Evolutionary conservation across 2,113 vertebrate species (phyloP).

Genomic region (Cavia porcellus): DNA sequence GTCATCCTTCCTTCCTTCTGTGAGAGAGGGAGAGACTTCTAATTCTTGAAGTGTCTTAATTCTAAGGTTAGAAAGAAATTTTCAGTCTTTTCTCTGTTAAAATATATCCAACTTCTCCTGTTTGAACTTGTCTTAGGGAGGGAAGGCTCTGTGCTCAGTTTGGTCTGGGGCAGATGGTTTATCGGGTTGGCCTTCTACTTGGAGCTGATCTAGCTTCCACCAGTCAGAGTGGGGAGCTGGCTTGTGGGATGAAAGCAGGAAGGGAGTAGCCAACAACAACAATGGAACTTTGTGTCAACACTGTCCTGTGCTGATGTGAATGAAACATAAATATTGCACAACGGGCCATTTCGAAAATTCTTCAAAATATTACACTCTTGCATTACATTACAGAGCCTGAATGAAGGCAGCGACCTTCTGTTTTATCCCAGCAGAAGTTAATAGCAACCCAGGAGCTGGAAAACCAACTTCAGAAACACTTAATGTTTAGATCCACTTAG

Average conservation of each 20-base stretch:
- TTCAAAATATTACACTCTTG: conserved; percentile 63
- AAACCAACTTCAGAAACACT: conserved; percentile 88
- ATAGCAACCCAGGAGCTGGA: conserved; percentile 87
- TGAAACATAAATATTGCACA: conserved; percentile 73
- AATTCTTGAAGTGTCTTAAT: too few species aligned
- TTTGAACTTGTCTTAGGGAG: not conserved
- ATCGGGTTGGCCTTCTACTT: not conserved
- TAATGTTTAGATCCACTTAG: conserved; percentile 91
- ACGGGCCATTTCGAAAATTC: conserved; percentile 37
- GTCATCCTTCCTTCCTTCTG: not conserved
- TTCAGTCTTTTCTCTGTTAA: not conserved
- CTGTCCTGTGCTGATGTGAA: conserved; percentile 57
- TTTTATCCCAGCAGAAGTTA: conserved; percentile 84
- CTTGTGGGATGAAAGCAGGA: not conserved
- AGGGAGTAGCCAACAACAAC: not conserved
- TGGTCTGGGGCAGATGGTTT: rapidly evolving
- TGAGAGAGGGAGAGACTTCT: not conserved
- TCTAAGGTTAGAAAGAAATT: not conserved
- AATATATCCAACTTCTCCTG: not conserved
- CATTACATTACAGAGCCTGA: conserved; percentile 51
- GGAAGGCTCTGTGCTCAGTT: not conserved
- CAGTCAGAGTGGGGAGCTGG: not conserved
- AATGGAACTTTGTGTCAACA: conserved; percentile 51
- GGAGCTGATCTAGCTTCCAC: not conserved
- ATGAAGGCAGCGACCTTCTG: conserved; percentile 67